Evolutionary conservation across 2,113 vertebrate genomes (phyloP).

Genomic region (Leucopsar rothschildi): DNA sequence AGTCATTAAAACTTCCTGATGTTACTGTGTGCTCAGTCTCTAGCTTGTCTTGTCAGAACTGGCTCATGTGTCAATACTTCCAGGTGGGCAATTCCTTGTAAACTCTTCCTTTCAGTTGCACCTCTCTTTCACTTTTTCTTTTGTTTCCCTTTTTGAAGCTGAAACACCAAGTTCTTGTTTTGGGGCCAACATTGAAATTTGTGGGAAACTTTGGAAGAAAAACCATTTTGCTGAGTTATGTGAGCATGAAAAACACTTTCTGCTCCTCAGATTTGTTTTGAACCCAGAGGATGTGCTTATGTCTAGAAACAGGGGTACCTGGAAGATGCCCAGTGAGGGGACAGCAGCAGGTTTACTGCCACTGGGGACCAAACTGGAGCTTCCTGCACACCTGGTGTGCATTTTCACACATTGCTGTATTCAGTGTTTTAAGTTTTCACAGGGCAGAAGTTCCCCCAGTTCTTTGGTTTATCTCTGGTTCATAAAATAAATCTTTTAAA

Average conservation of each 20-base stretch:
- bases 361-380: background rate
- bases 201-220: background rate
- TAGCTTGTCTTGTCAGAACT: background rate
- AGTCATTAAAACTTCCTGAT: background rate
- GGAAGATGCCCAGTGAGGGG: background rate
- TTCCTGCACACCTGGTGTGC: fast-evolving
- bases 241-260: background rate
- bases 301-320: background rate
- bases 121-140: background rate
- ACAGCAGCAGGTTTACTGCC: background rate
- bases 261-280: background rate
- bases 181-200: background rate
- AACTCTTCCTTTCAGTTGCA: background rate
- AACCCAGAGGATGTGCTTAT: background rate
- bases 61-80: background rate
- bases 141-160: background rate
- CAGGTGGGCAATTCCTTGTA: background rate
- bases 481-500: fast-evolving
- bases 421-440: background rate
- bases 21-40: background rate
- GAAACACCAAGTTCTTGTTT: background rate
- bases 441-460: background rate
- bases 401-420: background rate
- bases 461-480: background rate
- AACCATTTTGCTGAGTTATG: background rate